Percentiles rank a stretch among this genome's conserved stretches.
Evolutionary conservation across 2,888 invertebrate genomes (phyloP).

Genomic region (Ernsta delagoae): DNA sequence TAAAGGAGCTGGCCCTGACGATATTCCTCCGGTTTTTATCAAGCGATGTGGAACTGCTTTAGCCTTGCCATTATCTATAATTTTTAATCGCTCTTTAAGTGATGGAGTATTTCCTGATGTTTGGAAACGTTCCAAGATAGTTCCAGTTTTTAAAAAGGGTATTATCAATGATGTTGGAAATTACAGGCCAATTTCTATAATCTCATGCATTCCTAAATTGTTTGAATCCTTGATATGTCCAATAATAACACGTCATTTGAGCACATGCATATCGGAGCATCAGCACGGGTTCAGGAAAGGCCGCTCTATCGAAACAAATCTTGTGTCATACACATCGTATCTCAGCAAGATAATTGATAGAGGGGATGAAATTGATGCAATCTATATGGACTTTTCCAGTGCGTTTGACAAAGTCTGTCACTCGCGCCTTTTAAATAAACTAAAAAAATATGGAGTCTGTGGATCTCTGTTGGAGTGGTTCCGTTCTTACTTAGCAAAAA

Average conservation of each 20-base stretch:
- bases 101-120: conserved; percentile 32
- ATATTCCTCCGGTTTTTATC: conserved; percentile 28
- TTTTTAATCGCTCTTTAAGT: conserved; percentile 34
- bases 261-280: conserved; percentile 4
- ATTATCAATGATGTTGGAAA: conserved; percentile 5
- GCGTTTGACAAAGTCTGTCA: conserved; percentile 38
- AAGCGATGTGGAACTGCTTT: conserved; percentile 18
- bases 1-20: conserved; percentile 32
- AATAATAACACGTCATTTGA: conserved; percentile 15
- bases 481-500: conserved; percentile 32
- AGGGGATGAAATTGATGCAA: conserved; percentile 34
- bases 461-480: conserved; percentile 38
- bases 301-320: conserved; percentile 26
- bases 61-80: conserved; percentile 37
- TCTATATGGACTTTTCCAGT: conserved; percentile 36
- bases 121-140: conserved; percentile 33
- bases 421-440: conserved; percentile 23
- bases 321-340: conserved; percentile 14
- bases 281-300: conserved; percentile 36
- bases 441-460: conserved; percentile 19
- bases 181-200: conserved; percentile 36
- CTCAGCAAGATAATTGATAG: conserved; percentile 18
- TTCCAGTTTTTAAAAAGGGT: conserved; percentile 35
- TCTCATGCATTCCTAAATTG: conserved; percentile 16
- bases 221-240: conserved; percentile 30